Evolutionary conservation across 2,113 vertebrate genomes (phyloP).

Genomic region (Ariopsis seemanni): DNA sequence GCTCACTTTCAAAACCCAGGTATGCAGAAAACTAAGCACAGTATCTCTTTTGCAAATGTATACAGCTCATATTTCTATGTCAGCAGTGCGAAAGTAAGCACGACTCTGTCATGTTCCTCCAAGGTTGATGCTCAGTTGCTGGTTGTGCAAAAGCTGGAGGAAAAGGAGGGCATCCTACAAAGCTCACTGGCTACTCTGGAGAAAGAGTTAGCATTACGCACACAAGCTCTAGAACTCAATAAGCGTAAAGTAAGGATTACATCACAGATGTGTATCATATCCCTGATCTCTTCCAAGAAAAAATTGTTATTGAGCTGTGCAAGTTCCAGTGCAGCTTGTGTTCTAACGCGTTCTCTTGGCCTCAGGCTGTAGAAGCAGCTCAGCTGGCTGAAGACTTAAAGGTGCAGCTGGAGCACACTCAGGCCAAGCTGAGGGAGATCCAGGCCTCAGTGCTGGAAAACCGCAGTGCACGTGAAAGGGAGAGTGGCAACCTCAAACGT

Average conservation of each 20-base stretch:
- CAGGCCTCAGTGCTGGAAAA: constrained; percentile 89
- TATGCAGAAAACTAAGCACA: constrained; percentile 49
- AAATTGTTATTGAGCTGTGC: not conserved
- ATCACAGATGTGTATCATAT: not conserved
- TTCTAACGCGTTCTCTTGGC: constrained; percentile 8
- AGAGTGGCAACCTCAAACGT: constrained; percentile 88
- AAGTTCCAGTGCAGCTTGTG: not conserved
- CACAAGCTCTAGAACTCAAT: constrained; percentile 87
- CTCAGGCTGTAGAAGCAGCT: constrained; percentile 89
- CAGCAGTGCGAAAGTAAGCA: not conserved
- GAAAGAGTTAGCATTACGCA: constrained; percentile 83
- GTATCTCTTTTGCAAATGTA: not conserved
- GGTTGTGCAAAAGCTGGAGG: constrained; percentile 89
- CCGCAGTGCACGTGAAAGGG: constrained; percentile 85
- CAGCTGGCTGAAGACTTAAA: constrained; percentile 91
- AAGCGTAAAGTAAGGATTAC: constrained; percentile 84
- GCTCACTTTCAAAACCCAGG: constrained; percentile 89
- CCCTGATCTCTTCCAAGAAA: not conserved
- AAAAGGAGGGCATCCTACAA: constrained; percentile 88
- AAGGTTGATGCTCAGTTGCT: constrained; percentile 91
- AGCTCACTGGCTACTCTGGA: constrained; percentile 80
- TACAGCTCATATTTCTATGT: not conserved
- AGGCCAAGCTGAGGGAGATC: constrained; percentile 86
- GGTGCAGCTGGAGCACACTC: constrained; percentile 89
- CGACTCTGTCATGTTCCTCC: not conserved